Evolutionary conservation across 2,888 invertebrate species (phyloP), one percentile per base, ranked within the genome.

Genomic region (Sturmia bella): DNA sequence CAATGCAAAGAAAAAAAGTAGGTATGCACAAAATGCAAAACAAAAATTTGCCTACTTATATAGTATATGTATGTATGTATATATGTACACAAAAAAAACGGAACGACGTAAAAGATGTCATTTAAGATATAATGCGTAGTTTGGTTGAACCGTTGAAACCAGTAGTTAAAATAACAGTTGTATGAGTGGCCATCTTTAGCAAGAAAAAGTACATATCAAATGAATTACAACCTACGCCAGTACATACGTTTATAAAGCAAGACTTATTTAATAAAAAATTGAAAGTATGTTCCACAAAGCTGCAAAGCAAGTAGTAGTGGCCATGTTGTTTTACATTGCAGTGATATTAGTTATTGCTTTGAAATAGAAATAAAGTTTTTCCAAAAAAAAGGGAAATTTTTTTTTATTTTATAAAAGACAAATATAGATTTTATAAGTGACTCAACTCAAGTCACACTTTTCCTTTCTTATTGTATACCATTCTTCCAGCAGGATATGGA

Each of bases 91-190:
- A 27, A 27, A 27, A 27, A 27, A 27, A 27, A 32, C 3, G 32
- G 6, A 32, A 78, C 74, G 77, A 66, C 70, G 75, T 61, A 57
- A 82, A 82, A 75, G 70, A 82, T 82, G 82, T 70, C 82, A 78
- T 74, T 78, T 57, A 66, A 82, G 74, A 74, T 74, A 78, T 45
- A 70, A 54, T 69, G 59, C 45, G 74, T 64, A 74, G 81, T 64
- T 73, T 56, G 37, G 15, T 41, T 57, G 48, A 3, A 48, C 39
- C 21, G 15, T 57, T 69, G 74, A 70, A 68, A 77, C 63, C 81
- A 69, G 68, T 45, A 82, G 69, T 66, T 64, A 32, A 52, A 69
- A 64, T 45, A 74, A 77, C 77, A 59, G 57, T 69, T 56, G 45
- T 54, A 43, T 81, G 76, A 27, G 43, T 32, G 43, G 9, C 64